Conservation (phyloP, 2,888 invertebrate species). For the Osmoderma eremita region DNA sequence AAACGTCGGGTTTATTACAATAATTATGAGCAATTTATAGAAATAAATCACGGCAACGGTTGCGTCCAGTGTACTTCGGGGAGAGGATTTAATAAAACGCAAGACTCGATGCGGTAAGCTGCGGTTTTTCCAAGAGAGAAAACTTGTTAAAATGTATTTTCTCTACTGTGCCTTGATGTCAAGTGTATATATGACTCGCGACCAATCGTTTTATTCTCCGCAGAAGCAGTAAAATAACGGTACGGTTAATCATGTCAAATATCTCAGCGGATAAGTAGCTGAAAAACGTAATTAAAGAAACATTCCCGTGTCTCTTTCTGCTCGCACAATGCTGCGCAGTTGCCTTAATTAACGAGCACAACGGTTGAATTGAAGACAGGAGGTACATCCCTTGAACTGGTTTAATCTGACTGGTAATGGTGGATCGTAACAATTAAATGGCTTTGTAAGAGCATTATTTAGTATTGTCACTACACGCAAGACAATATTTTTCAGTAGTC, state of each 20-base stretch:
- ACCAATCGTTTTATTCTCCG: slow-evolving; percentile 11
- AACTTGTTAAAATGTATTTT: slow-evolving; percentile 32
- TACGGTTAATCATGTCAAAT: slow-evolving; percentile 31
- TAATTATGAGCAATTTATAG: slow-evolving; percentile 54
- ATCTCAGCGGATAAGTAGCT: slow-evolving; percentile 12
- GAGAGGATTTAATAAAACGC: slow-evolving; percentile 25
- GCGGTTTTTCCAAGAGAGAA: slow-evolving; percentile 34
- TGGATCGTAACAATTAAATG: slow-evolving; percentile 11
- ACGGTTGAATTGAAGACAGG: slow-evolving; percentile 10
- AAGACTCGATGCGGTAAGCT: slow-evolving; percentile 1
- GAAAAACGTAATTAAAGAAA: slow-evolving; percentile 26
- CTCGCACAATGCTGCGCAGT: slow-evolving; percentile 2
- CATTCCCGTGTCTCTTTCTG: slow-evolving; percentile 9
- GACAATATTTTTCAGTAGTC: not conserved
- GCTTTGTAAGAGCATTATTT: slow-evolving; percentile 1
- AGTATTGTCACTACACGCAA: not conserved
- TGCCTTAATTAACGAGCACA: slow-evolving; percentile 22
- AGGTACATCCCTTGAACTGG: slow-evolving; percentile 12
- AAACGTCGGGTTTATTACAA: slow-evolving; percentile 50
- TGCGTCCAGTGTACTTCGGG: not conserved
- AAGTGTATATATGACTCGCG: slow-evolving; percentile 4
- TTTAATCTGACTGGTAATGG: slow-evolving; percentile 11
- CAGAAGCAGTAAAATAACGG: slow-evolving; percentile 41
- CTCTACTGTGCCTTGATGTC: not conserved
- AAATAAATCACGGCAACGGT: slow-evolving; percentile 47